A percentile compares a stretch with the other conserved stretches of the same genome.
Evolutionary conservation across 2,797 vertebrate genomes (phyloP).

Genomic region (Phoebastria nigripes): DNA sequence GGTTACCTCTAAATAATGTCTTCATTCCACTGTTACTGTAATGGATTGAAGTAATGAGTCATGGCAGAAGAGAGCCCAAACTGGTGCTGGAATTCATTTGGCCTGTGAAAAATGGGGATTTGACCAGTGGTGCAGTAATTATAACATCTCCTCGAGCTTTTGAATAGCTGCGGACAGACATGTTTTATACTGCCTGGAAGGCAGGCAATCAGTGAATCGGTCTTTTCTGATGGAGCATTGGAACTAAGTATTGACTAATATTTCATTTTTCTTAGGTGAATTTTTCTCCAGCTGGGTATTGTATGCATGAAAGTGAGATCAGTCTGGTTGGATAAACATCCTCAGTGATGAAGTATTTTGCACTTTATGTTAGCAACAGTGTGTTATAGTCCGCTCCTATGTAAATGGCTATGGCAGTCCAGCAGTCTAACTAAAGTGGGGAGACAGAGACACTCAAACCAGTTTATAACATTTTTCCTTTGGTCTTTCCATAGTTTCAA

Average conservation of each 20-base stretch:
- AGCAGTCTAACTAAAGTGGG: background rate
- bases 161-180: background rate
- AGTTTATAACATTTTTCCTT: background rate
- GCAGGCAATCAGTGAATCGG: background rate
- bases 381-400: background rate
- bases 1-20: background rate
- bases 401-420: background rate
- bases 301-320: background rate
- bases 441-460: background rate
- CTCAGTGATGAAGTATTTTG: background rate
- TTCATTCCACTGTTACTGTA: background rate
- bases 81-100: background rate
- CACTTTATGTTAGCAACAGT: background rate
- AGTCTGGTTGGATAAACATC: background rate
- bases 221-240: background rate
- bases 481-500: background rate
- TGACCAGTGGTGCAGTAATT: background rate
- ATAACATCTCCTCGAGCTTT: background rate
- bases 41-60: background rate
- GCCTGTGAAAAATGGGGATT: background rate
- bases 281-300: background rate
- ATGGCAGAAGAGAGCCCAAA: background rate
- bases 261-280: background rate
- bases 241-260: background rate
- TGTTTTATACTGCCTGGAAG: background rate